Evolutionary conservation across 2,797 vertebrate genomes (phyloP), one percentile per base, ranked within the genome.

Genomic region (Pygocentrus nattereri): DNA sequence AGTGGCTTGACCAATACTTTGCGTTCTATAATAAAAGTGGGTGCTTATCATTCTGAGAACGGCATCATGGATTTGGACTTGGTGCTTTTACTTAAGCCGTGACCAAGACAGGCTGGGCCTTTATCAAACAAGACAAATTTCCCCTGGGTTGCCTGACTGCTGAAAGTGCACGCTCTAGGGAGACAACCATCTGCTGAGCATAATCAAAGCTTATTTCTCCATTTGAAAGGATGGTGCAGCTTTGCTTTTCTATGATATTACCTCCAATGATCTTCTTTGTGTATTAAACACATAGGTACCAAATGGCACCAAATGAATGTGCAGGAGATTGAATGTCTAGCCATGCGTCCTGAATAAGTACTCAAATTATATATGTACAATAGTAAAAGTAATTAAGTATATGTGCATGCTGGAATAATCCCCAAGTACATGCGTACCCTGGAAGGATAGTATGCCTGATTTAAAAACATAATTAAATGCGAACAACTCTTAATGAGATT

Each of bases 181-280:
- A 84, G 52, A 77, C 30, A 71, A 44, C 58, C 90, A 89, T 92
- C 88, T 91, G 86, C 81, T 79, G 64, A 61, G 61, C 73, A 78
- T 87, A 88, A 89, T 84, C 76, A 89, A n/a, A 77, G 65, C 72
- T 78, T 85, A 44, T 80, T 87, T 81, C 61, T 50, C 82, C 27
- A 73, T 84, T 62, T 85, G 78, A 86, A 80, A 82, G 18, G 54
- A 62, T 34, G 68, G 68, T 67, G 72, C 76, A 38, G 47, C 11
- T 31, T 21, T 76, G 80, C 19, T 44, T 81, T 65, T 84, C 69
- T 82, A 21, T 85, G 71, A 70, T n/a, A 59, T 62, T 44, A 65
- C 5, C 61, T 6, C 16, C n/a, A 38, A 54, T 12, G 1, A 49
- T 68, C 16, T 61, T 34, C 19, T 25, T 74, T 31, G 21, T 25